These are phyloP conservation scores for Sphaerophoria taeniata DNA, from an alignment of 2,888 invertebrate species.

Conservation along the genomic window DNA sequence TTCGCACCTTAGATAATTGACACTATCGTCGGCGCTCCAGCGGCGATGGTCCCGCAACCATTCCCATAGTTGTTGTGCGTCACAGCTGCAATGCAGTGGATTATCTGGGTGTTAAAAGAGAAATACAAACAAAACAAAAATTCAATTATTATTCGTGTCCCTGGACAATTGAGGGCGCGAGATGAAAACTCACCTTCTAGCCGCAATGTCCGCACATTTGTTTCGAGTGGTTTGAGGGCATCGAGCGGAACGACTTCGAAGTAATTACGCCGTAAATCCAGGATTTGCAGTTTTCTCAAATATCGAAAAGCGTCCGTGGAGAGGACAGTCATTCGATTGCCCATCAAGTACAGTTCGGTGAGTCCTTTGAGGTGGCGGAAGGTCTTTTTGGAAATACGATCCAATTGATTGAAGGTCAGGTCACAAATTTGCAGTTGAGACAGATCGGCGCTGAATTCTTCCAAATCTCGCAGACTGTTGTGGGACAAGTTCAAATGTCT, in stretches of 20 bases:
- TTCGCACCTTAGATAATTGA: slow-evolving; percentile 89
- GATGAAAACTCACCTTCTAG: slow-evolving; percentile 88
- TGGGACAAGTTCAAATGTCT: slow-evolving; percentile 91
- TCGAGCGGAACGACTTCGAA: slow-evolving; percentile 91
- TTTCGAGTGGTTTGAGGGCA: slow-evolving; percentile 90
- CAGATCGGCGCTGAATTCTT: slow-evolving; percentile 91
- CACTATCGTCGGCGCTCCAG: slow-evolving; percentile 82
- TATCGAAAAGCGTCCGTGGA: slow-evolving; percentile 91
- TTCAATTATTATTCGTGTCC: slow-evolving; percentile 36
- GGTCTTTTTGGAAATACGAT: slow-evolving; percentile 89
- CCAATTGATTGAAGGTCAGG: slow-evolving; percentile 92
- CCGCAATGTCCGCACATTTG: slow-evolving; percentile 90
- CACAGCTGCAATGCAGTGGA: slow-evolving; percentile 94
- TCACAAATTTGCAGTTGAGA: slow-evolving; percentile 91
- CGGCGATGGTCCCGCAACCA: slow-evolving; percentile 96
- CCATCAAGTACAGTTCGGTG: slow-evolving; percentile 90
- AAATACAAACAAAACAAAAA: slow-evolving; percentile 23
- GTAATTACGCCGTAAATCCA: slow-evolving; percentile 93
- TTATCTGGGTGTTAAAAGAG: slow-evolving; percentile 86
- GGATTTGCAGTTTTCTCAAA: slow-evolving; percentile 88
- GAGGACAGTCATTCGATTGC: slow-evolving; percentile 91
- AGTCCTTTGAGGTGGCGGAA: slow-evolving; percentile 91
- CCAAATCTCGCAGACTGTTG: slow-evolving; percentile 91
- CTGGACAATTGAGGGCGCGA: background rate
- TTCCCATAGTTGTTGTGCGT: slow-evolving; percentile 95